Conservation (phyloP, 2,113 vertebrate species). For the Paedocypris sp. region DNA sequence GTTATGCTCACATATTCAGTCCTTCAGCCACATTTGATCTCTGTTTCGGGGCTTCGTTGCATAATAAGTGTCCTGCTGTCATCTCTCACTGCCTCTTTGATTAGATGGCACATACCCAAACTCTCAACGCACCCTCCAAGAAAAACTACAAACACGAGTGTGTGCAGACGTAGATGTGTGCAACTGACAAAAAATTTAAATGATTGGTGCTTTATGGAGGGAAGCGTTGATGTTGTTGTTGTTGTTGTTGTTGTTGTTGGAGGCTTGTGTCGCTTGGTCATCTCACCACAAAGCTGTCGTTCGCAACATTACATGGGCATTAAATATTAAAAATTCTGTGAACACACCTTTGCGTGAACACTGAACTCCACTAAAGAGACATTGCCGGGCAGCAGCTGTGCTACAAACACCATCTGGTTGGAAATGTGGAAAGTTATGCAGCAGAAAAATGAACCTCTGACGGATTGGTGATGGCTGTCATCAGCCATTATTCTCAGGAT, state of each 20-base stretch:
- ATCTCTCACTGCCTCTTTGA: constrained; percentile 41
- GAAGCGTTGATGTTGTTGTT: too few species aligned
- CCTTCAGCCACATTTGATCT: background rate
- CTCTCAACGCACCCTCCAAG: constrained; percentile 35
- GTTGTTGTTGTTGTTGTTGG: too few species aligned
- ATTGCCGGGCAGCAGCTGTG: too few species aligned
- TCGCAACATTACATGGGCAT: too few species aligned
- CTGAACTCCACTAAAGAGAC: too few species aligned
- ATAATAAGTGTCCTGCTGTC: constrained; percentile 39
- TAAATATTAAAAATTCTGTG: too few species aligned
- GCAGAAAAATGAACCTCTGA: background rate
- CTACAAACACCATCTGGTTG: background rate
- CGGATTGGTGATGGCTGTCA: background rate
- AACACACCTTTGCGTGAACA: too few species aligned
- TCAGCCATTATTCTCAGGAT: constrained; percentile 19
- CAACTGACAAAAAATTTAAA: constrained; percentile 30
- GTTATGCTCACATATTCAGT: too few species aligned
- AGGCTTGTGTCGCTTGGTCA: too few species aligned
- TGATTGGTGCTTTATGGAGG: constrained; percentile 27
- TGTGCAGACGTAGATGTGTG: background rate
- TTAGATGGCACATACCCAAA: constrained; percentile 40
- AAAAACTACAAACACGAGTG: constrained; percentile 10
- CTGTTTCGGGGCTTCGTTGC: background rate
- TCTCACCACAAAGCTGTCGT: too few species aligned
- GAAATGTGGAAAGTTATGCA: background rate